phyloP scores from a whole-genome alignment of 1,140 invertebrate genomes.

The Leptinotarsa texana region DNA sequence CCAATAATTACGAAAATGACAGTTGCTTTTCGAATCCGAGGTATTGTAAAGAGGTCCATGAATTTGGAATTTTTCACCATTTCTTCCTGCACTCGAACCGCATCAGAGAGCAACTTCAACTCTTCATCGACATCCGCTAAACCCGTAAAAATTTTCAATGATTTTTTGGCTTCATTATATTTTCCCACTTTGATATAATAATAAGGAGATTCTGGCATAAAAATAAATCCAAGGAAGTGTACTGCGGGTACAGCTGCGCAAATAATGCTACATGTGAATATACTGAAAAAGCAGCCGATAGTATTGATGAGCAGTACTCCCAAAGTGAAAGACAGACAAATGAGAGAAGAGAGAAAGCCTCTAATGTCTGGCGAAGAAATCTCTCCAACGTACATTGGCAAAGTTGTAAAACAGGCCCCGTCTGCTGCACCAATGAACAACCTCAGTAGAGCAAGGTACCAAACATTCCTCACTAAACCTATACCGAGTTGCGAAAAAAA shows the following conservation, averaged over 20 bases:
- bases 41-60: slow-evolving; percentile 13
- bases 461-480: slow-evolving; percentile 57
- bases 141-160: slow-evolving; percentile 66
- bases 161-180: slow-evolving; percentile 63
- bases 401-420: slow-evolving; percentile 65
- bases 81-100: slow-evolving; percentile 49
- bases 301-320: slow-evolving; percentile 71
- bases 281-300: slow-evolving; percentile 66
- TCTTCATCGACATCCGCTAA: slow-evolving; percentile 63
- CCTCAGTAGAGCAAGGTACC: slow-evolving; percentile 54
- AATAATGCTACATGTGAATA: slow-evolving; percentile 62
- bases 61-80: not conserved
- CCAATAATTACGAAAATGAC: slow-evolving; percentile 59
- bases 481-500: slow-evolving; percentile 68
- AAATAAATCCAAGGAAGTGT: slow-evolving; percentile 66
- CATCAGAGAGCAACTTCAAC: slow-evolving; percentile 63
- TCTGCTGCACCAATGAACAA: slow-evolving; percentile 66
- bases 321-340: slow-evolving; percentile 49
- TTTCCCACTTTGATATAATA: slow-evolving; percentile 65
- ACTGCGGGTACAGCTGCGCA: slow-evolving; percentile 63
- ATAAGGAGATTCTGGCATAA: slow-evolving; percentile 79
- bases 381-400: slow-evolving; percentile 70
- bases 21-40: slow-evolving; percentile 11
- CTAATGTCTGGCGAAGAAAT: slow-evolving; percentile 68
- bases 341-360: slow-evolving; percentile 55